Base-by-base conservation (phyloP, 2,797 vertebrate species). In the Triplophysa yarkandensis region DNA sequence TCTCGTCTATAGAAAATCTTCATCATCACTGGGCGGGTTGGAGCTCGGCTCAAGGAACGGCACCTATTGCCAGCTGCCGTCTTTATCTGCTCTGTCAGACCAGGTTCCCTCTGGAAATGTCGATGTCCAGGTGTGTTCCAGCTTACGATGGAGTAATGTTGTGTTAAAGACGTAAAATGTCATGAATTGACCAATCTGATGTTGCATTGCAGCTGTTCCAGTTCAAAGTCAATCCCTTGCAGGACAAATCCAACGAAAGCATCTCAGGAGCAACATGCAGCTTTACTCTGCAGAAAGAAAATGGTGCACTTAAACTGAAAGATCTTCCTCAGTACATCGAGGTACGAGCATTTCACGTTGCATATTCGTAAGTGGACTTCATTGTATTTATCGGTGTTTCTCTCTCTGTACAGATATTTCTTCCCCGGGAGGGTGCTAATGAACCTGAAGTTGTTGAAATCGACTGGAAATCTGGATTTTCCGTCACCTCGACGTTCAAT, bases 221-320 rank as follows among this genome's bases (percentile, higher is more conserved):
- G 0, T 90, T 91, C 80, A 43, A 60, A 2, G 0, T 0, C 0
- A 93, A 91, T 76, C 92, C 91, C 6, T 67, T 84, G 52, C n/a
- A 13, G 13, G 11, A 75, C 13, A 79, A 71, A 0, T 85, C 85
- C 13, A 52, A 80, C 4, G 76, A 83, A 6, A 86, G 69, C 74
- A 87, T 94, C 78, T 71, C 85, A n/a, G 91, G 90, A 43, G n/a
- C 2, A 0, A 73, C 93, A n/a, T 88, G 82, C 81, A 90, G 82
- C 67, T 23, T 93, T 44, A 2, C 79, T 6, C 50, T 94, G 0
- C 83, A 2, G 11, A 0, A 69, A 27, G 58, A 68, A 1, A 0
- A 0, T 0, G 0, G 25, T 4, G 8, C 81, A 1, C 68, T 94
- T 44, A 61, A 36, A 6, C 7, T 93, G 30, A 0, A 0, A 17